A percentile compares a stretch with the other conserved stretches of the same genome.
These are phyloP conservation scores for Oreochromis spilurus DNA, from an alignment of 2,113 vertebrate species.

Conservation along the genomic window DNA sequence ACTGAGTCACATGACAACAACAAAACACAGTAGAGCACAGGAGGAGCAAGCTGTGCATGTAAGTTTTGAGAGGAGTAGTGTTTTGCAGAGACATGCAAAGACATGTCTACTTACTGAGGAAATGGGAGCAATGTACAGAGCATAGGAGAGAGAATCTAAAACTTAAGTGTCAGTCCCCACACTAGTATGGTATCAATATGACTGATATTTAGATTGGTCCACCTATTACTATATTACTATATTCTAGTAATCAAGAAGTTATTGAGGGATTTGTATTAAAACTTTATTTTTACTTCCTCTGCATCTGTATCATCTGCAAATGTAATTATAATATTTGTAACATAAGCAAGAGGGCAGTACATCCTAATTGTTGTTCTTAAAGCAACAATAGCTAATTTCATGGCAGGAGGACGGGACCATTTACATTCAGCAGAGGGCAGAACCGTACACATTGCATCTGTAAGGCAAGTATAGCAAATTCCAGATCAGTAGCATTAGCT, in stretches of 20 bases:
- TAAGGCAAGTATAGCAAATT: neutral
- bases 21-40: neutral
- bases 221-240: rapidly evolving
- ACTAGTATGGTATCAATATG: neutral
- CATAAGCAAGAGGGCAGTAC: neutral
- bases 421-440: neutral
- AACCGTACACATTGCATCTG: neutral
- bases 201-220: neutral
- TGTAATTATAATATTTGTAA: neutral
- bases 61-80: neutral
- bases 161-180: neutral
- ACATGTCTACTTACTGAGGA: neutral
- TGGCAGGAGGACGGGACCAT: neutral
- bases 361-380: neutral
- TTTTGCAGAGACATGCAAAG: neutral
- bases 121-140: neutral
- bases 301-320: neutral
- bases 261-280: rapidly evolving
- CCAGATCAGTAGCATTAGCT: neutral
- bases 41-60: neutral
- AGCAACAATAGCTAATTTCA: neutral
- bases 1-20: neutral
- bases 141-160: neutral
- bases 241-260: neutral
- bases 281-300: neutral